These are phyloP conservation scores for Hypotaenidia okinawae DNA, from an alignment of 2,797 vertebrate genomes.

Conservation along the genomic window DNA sequence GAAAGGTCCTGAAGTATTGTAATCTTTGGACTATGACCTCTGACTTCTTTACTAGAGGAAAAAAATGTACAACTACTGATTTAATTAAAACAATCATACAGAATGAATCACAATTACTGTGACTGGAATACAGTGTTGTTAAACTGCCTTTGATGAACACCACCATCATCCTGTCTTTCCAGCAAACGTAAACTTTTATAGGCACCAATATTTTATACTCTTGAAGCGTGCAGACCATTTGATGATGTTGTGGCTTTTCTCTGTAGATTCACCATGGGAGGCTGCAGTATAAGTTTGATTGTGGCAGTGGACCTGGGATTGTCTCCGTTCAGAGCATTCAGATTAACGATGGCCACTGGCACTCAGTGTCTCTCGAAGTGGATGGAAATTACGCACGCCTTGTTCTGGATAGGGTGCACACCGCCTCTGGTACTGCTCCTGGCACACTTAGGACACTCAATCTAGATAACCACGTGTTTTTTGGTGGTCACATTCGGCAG, in stretches of 20 bases:
- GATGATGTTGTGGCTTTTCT: neutral
- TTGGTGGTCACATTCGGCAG: slow-evolving; percentile 91
- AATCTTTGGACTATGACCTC: neutral
- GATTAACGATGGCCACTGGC: slow-evolving; percentile 97
- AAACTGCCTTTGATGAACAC: neutral
- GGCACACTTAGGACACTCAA: slow-evolving; percentile 95
- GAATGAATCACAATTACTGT: neutral
- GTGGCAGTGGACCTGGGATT: slow-evolving; percentile 93
- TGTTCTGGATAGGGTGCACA: slow-evolving; percentile 92
- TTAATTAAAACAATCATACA: neutral
- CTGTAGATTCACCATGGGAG: slow-evolving; percentile 92
- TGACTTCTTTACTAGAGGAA: neutral
- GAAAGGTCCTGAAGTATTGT: neutral
- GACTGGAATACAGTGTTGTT: neutral
- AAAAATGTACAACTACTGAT: neutral
- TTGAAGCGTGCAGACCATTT: neutral
- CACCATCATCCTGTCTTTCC: neutral
- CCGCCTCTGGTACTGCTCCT: slow-evolving; percentile 93
- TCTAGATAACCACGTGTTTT: slow-evolving; percentile 91
- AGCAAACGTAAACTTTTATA: neutral
- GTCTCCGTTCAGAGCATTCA: slow-evolving; percentile 96
- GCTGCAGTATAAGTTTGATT: slow-evolving; percentile 97
- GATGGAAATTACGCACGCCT: slow-evolving; percentile 94
- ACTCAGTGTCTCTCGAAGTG: slow-evolving; percentile 91
- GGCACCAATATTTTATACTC: neutral